phyloP scores from a whole-genome alignment of 1,140 invertebrate genomes.

The Antheraea mylitta region DNA sequence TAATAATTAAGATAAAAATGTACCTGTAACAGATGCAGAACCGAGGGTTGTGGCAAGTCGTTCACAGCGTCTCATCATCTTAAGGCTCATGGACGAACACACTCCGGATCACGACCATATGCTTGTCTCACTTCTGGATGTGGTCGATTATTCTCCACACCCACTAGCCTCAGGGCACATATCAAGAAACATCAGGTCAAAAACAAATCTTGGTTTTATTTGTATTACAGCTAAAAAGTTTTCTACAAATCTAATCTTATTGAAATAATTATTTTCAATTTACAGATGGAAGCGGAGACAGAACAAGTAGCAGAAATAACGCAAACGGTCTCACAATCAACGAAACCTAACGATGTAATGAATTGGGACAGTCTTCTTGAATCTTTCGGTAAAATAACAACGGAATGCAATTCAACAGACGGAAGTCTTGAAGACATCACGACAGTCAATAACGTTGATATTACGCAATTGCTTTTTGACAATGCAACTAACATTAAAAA shows the following conservation, averaged over 20 bases:
- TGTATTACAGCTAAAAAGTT: not conserved
- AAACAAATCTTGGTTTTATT: not conserved
- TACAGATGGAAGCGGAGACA: constrained; percentile 48
- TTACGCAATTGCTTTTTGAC: constrained; percentile 66
- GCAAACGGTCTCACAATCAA: not conserved
- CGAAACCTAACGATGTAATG: constrained; percentile 41
- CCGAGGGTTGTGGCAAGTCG: constrained; percentile 92
- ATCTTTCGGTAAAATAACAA: constrained; percentile 68
- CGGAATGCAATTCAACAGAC: constrained; percentile 68
- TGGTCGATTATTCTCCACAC: constrained; percentile 88
- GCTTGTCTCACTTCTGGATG: constrained; percentile 86
- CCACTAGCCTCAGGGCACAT: constrained; percentile 90
- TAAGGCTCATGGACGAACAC: constrained; percentile 90
- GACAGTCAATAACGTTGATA: constrained; percentile 56
- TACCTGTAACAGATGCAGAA: constrained; percentile 81
- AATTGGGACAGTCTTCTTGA: constrained; percentile 68
- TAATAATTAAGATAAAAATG: too few relatives aligned
- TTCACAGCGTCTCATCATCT: constrained; percentile 97
- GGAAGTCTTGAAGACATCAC: constrained; percentile 63
- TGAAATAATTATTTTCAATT: constrained; percentile 17
- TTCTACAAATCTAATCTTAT: not conserved
- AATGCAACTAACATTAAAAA: constrained; percentile 46
- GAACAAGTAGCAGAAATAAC: constrained; percentile 30
- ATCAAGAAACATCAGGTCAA: constrained; percentile 81
- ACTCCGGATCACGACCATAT: constrained; percentile 88